These are phyloP conservation scores for Hemiprocne comata DNA, from an alignment of 2,113 vertebrate species.

Conservation along the genomic window DNA sequence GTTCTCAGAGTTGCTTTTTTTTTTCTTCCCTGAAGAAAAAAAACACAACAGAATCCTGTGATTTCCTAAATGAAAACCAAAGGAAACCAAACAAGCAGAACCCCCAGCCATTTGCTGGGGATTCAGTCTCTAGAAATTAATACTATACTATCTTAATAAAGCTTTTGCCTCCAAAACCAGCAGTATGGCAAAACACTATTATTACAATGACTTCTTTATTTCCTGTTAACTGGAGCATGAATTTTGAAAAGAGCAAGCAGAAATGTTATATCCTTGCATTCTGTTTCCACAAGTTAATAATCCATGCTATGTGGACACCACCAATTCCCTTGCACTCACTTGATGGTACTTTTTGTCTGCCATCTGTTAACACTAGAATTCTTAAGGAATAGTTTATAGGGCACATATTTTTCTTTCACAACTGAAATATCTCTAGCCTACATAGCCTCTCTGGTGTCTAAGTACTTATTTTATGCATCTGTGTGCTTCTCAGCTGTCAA, in stretches of 20 bases:
- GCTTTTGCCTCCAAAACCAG: not conserved
- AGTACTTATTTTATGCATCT: not conserved
- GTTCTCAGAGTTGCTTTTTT: not conserved
- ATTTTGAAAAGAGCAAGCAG: not conserved
- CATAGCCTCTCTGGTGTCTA: not conserved
- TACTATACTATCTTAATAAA: not conserved
- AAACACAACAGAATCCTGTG: not conserved
- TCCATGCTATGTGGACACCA: not conserved
- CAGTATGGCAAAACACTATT: not conserved
- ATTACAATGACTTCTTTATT: not conserved
- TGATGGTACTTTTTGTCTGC: not conserved
- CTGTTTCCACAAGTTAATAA: not conserved
- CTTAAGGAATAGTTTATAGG: not conserved
- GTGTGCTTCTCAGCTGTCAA: not conserved
- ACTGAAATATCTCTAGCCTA: not conserved
- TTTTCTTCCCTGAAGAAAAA: too few species aligned
- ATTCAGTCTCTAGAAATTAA: not conserved
- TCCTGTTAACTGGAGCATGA: not conserved
- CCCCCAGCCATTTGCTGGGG: rapidly evolving
- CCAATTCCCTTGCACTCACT: not conserved
- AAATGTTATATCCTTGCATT: not conserved
- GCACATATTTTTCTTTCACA: not conserved
- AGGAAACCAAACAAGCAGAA: not conserved
- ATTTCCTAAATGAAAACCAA: not conserved
- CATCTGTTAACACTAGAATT: not conserved